Conservation (phyloP, 1,140 invertebrate species). For the Drosophila aff. region DNA sequence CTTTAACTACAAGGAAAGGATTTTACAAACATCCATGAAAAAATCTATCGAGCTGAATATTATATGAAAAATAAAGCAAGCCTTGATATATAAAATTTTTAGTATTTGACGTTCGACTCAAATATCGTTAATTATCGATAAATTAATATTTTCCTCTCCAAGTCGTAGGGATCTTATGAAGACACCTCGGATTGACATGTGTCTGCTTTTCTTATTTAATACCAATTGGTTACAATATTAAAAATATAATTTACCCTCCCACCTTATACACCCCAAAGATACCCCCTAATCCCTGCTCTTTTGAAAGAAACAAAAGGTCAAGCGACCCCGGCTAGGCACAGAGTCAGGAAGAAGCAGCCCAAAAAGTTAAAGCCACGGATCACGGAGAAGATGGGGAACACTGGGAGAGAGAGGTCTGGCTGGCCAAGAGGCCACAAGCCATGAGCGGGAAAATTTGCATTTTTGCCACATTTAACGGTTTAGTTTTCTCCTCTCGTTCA, state of each 20-base stretch:
- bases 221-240: background rate
- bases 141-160: too few relatives aligned
- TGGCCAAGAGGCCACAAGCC: constrained; percentile 40
- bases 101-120: background rate
- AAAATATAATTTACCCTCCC: background rate
- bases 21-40: too few relatives aligned
- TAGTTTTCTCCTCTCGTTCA: constrained; percentile 19
- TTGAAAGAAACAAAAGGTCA: constrained; percentile 54
- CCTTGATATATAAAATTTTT: too few relatives aligned
- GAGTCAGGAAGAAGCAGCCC: constrained; percentile 31
- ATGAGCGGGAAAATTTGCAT: constrained; percentile 72
- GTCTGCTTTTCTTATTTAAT: background rate
- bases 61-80: too few relatives aligned
- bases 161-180: background rate
- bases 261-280: background rate
- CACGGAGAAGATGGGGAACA: constrained; percentile 9
- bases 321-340: constrained; percentile 24
- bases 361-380: background rate
- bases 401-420: background rate
- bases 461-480: constrained; percentile 79
- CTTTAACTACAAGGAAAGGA: too few relatives aligned
- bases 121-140: background rate
- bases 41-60: too few relatives aligned
- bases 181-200: background rate
- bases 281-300: constrained; percentile 17